A percentile compares a stretch with the other conserved stretches of the same genome.
Conservation (phyloP, 2,888 invertebrate genomes). For the Coenonympha glycerion region DNA sequence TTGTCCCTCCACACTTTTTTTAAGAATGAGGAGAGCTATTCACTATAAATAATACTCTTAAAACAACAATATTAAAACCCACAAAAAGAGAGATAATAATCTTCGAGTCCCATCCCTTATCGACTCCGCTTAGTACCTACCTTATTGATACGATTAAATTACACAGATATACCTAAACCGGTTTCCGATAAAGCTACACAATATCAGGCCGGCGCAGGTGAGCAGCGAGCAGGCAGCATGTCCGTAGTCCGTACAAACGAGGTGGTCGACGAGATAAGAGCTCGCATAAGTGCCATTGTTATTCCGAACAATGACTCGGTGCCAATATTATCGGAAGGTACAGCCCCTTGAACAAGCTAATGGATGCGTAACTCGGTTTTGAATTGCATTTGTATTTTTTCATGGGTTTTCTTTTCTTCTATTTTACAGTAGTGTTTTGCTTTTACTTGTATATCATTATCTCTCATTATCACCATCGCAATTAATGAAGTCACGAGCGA, state of each 20-base stretch:
- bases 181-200: neutral
- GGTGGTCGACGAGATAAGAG: slow-evolving; percentile 61
- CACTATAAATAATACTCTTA: too few species aligned
- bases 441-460: too few species aligned
- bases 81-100: too few species aligned
- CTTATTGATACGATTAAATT: neutral
- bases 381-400: neutral
- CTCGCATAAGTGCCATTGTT: slow-evolving; percentile 59
- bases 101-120: too few species aligned
- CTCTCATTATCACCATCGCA: too few species aligned
- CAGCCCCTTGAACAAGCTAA: slow-evolving; percentile 48
- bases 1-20: too few species aligned
- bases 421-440: too few species aligned
- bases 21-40: too few species aligned
- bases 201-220: slow-evolving; percentile 39
- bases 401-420: too few species aligned
- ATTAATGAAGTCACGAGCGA: too few species aligned
- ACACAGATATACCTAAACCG: slow-evolving; percentile 21
- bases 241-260: slow-evolving; percentile 53
- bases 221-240: slow-evolving; percentile 42
- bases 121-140: too few species aligned
- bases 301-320: slow-evolving; percentile 56
- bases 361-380: slow-evolving; percentile 58
- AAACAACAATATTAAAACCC: too few species aligned
- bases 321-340: slow-evolving; percentile 56